phyloP scores from a whole-genome alignment of 2,797 vertebrate species.

The Gymnocypris eckloni region DNA sequence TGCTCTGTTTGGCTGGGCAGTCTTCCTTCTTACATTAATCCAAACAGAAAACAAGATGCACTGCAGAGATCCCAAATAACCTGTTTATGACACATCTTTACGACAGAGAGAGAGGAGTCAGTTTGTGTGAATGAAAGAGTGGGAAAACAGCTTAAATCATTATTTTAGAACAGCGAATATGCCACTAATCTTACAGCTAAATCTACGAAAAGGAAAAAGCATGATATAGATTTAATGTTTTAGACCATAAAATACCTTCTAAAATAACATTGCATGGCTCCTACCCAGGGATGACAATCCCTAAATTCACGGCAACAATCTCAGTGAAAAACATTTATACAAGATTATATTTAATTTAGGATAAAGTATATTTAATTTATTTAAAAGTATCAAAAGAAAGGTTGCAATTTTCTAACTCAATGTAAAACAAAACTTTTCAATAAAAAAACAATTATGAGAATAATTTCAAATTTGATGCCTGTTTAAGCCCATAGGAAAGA shows the following conservation, averaged over 20 bases:
- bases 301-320: not conserved
- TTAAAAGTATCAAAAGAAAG: not conserved
- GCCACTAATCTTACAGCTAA: not conserved
- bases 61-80: constrained; percentile 27
- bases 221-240: not conserved
- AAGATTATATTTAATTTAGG: not conserved
- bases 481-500: no score
- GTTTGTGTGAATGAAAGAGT: not conserved
- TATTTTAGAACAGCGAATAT: not conserved
- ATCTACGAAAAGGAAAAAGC: not conserved
- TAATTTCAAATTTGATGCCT: no score
- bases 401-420: not conserved
- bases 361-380: not conserved
- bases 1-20: constrained; percentile 22
- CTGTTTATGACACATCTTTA: not conserved
- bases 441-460: no score
- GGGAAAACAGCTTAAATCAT: not conserved
- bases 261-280: not conserved
- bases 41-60: constrained; percentile 53
- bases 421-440: not conserved
- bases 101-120: constrained; percentile 10
- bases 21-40: constrained; percentile 51
- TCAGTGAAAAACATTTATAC: not conserved
- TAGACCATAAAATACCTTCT: not conserved
- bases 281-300: not conserved